These are phyloP conservation scores for Agraylea sexmaculata DNA, from an alignment of 1,140 invertebrate genomes.

Conservation along the genomic window DNA sequence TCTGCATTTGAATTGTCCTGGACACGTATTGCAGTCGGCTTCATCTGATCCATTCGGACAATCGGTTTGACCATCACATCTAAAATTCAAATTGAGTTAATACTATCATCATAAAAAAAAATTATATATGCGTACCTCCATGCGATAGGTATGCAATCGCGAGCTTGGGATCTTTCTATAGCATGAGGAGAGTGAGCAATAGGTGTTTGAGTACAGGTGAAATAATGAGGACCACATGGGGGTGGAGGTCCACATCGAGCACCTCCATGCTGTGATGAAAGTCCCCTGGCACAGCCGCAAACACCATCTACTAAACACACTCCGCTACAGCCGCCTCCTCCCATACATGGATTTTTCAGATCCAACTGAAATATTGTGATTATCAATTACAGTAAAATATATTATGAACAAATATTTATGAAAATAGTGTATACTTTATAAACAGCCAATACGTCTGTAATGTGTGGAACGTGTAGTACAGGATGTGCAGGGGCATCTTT, in stretches of 20 bases:
- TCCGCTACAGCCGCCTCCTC: conserved; percentile 59
- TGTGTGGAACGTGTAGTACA: conserved; percentile 37
- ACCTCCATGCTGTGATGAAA: conserved; percentile 57
- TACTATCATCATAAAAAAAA: neutral
- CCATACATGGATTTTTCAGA: conserved; percentile 28
- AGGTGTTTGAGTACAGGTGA: conserved; percentile 52
- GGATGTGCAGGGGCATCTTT: conserved; percentile 36
- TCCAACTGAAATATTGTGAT: conserved; percentile 21
- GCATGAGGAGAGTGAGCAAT: conserved; percentile 19
- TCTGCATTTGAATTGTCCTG: conserved; percentile 59
- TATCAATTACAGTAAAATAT: conserved; percentile 22
- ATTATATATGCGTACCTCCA: conserved; percentile 48
- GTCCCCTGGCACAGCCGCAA: conserved; percentile 70
- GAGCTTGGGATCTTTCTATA: conserved; percentile 27
- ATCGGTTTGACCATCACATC: conserved; percentile 73
- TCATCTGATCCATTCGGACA: conserved; percentile 78
- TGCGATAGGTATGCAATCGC: conserved; percentile 67
- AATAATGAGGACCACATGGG: conserved; percentile 64
- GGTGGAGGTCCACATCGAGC: conserved; percentile 57
- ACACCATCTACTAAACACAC: conserved; percentile 32
- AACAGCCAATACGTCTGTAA: conserved; percentile 50
- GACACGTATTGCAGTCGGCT: conserved; percentile 53
- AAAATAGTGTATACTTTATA: conserved; percentile 31
- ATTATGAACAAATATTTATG: conserved; percentile 29
- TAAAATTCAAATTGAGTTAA: conserved; percentile 13